Percentiles rank a stretch among this genome's conserved stretches.
Conservation (phyloP, 2,113 vertebrate species). For the Pseudopodoces humilis region DNA sequence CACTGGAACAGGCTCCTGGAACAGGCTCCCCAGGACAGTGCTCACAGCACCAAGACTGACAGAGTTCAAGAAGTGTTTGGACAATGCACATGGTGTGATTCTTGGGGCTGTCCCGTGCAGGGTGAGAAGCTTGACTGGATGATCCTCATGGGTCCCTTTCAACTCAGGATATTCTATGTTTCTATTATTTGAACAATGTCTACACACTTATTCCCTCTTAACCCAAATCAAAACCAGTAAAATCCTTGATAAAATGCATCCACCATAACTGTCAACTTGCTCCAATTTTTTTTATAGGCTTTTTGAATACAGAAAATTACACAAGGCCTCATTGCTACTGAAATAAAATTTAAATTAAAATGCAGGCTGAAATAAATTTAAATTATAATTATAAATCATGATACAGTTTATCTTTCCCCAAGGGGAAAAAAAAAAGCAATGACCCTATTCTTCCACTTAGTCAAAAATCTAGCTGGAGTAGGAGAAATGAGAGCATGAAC, state of each 20-base stretch:
- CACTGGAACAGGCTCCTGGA: not conserved
- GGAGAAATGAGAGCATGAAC: not conserved
- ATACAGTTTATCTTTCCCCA: not conserved
- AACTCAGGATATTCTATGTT: not conserved
- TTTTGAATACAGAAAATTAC: slow-evolving; percentile 61
- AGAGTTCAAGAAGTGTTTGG: not conserved
- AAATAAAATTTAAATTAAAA: slow-evolving; percentile 52
- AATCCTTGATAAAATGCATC: not conserved
- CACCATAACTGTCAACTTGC: not conserved
- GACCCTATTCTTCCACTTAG: not conserved
- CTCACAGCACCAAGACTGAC: not conserved
- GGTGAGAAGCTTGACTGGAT: not conserved
- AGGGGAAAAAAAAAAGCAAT: not conserved
- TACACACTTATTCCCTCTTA: not conserved
- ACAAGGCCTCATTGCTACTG: slow-evolving; percentile 30
- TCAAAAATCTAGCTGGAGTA: not conserved
- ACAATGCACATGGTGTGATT: not conserved
- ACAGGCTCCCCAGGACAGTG: not conserved
- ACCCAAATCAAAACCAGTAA: not conserved
- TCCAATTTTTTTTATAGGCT: slow-evolving; percentile 53
- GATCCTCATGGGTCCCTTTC: not conserved
- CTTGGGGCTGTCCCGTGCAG: not conserved
- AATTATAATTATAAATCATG: not conserved
- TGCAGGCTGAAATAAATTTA: slow-evolving; percentile 29
- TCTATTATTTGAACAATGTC: not conserved